Conservation (phyloP, 2,113 vertebrate genomes). For the Rhinopomastus cyanomelas region DNA sequence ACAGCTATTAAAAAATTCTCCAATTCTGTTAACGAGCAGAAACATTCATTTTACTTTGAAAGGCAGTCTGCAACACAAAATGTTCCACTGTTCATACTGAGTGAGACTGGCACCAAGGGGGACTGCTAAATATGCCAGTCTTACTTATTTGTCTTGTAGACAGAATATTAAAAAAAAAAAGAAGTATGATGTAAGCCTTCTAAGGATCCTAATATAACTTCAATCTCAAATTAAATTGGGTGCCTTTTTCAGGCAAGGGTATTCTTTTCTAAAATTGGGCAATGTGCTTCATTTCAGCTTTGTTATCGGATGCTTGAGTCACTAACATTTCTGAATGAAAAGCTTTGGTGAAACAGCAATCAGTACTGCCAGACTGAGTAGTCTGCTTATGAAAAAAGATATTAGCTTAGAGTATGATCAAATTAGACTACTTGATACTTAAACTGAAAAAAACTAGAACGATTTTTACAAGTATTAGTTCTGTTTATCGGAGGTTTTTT, state of each 20-base stretch:
- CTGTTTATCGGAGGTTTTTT: not conserved
- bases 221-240: not conserved
- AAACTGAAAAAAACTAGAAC: not conserved
- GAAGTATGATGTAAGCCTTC: not conserved
- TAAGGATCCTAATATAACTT: not conserved
- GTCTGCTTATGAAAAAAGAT: not conserved
- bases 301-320: not conserved
- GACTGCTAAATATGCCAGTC: not conserved
- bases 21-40: not conserved
- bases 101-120: not conserved
- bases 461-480: not conserved
- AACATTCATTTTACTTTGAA: constrained; percentile 12
- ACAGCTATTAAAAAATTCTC: not conserved
- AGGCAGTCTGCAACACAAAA: not conserved
- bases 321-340: not conserved
- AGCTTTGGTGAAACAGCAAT: not conserved
- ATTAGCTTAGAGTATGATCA: not conserved
- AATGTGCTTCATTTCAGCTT: not conserved
- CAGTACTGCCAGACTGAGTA: not conserved
- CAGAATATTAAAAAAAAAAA: not conserved
- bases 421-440: not conserved
- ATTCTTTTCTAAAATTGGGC: constrained; percentile 9
- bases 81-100: not conserved
- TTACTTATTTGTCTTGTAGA: constrained; percentile 4
- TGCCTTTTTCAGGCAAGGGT: not conserved